Percentiles rank a stretch among this genome's conserved stretches.
Evolutionary conservation across 2,113 vertebrate species (phyloP).

Genomic region (Protobothrops mucrosquamatus): DNA sequence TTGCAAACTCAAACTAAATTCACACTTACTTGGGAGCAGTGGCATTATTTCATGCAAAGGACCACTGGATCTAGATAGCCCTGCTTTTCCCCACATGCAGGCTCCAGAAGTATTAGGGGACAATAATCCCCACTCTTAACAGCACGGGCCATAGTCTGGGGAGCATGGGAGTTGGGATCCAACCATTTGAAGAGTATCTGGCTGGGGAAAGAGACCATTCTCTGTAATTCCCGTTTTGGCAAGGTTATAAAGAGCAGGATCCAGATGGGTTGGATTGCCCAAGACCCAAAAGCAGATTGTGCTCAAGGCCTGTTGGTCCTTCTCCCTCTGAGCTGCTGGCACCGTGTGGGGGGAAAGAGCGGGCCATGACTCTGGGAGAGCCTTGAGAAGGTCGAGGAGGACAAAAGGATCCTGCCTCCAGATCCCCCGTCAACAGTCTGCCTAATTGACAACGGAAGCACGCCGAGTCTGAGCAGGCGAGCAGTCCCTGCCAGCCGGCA

Average conservation of each 20-base stretch:
- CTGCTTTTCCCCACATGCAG: not conserved
- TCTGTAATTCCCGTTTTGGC: not conserved
- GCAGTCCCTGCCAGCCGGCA: not conserved
- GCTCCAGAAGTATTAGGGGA: not conserved
- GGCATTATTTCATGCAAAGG: not conserved
- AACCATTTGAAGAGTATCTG: not conserved
- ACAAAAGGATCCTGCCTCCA: constrained; percentile 2
- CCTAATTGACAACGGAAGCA: constrained; percentile 18
- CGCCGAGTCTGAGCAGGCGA: not conserved
- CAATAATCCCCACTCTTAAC: not conserved
- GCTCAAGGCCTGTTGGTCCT: not conserved
- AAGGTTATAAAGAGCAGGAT: not conserved
- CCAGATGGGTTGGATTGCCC: not conserved
- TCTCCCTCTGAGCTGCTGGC: constrained; percentile 8
- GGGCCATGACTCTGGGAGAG: not conserved
- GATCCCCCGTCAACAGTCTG: constrained; percentile 21
- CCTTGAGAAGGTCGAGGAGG: not conserved
- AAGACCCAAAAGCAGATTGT: not conserved
- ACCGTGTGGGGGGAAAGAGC: not conserved
- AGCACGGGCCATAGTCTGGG: not conserved
- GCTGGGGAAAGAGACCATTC: not conserved
- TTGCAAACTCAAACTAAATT: not conserved
- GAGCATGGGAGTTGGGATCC: not conserved
- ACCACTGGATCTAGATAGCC: not conserved
- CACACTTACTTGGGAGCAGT: not conserved